A percentile compares a stretch with the other conserved stretches of the same genome.
Conservation (phyloP, 1,140 invertebrate genomes). For the Amphibalanus amphitrite region DNA sequence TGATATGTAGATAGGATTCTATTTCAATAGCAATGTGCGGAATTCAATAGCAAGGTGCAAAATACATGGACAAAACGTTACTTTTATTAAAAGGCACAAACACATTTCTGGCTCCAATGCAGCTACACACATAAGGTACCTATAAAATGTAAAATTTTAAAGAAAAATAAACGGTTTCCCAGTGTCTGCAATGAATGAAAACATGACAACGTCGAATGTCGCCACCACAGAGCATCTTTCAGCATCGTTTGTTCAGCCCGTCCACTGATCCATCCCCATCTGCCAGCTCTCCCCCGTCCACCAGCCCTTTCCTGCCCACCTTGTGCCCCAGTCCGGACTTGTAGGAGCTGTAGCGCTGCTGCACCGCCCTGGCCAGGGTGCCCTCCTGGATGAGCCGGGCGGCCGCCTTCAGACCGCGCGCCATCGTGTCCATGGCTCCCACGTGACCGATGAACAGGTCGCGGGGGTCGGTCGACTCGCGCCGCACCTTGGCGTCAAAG, state of each 20-base stretch:
- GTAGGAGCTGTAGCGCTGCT: constrained; percentile 12
- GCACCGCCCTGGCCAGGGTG: constrained; percentile 14
- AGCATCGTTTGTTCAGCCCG: neutral
- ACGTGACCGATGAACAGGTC: constrained; percentile 39
- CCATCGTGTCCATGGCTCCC: constrained; percentile 39
- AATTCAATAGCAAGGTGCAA: no score
- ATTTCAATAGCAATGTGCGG: no score
- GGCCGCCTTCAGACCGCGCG: constrained; percentile 34
- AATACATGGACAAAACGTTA: no score
- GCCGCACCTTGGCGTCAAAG: constrained; percentile 33
- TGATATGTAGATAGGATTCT: no score
- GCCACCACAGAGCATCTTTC: neutral
- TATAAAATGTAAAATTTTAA: no score
- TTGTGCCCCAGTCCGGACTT: constrained; percentile 3
- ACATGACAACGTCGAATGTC: neutral
- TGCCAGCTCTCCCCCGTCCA: neutral
- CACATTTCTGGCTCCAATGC: no score
- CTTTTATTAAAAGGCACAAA: no score
- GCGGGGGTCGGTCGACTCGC: constrained; percentile 33
- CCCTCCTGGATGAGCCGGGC: constrained; percentile 31
- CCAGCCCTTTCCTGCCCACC: constrained; percentile 14
- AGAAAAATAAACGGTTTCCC: neutral
- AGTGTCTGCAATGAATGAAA: neutral
- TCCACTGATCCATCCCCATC: constrained; percentile 5
- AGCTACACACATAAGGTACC: no score